Evolutionary conservation across 2,888 invertebrate species (phyloP).

Genomic region (Melanargia galathea): DNA sequence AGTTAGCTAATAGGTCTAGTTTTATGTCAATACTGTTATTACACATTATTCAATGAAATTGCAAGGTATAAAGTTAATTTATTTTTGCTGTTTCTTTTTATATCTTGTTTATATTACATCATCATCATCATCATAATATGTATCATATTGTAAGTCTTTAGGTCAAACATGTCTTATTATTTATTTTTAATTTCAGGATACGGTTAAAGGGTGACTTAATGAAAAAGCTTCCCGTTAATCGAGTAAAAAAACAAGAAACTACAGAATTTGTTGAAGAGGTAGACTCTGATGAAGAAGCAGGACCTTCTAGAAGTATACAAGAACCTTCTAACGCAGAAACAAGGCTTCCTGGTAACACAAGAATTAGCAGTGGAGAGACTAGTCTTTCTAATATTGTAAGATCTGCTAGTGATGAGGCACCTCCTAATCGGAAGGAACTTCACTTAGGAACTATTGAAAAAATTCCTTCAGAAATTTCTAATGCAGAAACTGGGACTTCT

Average conservation of each 20-base stretch:
- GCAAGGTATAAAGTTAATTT: no score
- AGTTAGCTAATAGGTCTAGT: background rate
- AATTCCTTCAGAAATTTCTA: slow-evolving; percentile 23
- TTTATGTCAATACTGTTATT: background rate
- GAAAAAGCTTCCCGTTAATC: slow-evolving; percentile 53
- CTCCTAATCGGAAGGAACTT: background rate
- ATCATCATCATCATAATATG: no score
- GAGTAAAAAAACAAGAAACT: slow-evolving; percentile 55
- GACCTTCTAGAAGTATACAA: slow-evolving; percentile 32
- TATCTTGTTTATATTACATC: no score
- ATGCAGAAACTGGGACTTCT: slow-evolving; percentile 19
- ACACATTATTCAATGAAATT: background rate
- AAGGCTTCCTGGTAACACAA: background rate
- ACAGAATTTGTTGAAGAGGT: slow-evolving; percentile 80
- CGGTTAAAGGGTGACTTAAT: slow-evolving; percentile 73
- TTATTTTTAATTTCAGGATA: slow-evolving; percentile 55
- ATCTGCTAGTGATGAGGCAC: background rate
- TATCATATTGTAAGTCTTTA: no score
- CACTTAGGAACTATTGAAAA: background rate
- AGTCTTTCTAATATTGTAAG: no score
- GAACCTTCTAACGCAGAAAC: slow-evolving; percentile 27
- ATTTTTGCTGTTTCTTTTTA: no score
- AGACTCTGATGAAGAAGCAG: slow-evolving; percentile 69
- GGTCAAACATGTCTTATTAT: background rate
- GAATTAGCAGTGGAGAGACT: no score